phyloP scores from a whole-genome alignment of 2,888 invertebrate species.

The Ochlodes sylvanus region DNA sequence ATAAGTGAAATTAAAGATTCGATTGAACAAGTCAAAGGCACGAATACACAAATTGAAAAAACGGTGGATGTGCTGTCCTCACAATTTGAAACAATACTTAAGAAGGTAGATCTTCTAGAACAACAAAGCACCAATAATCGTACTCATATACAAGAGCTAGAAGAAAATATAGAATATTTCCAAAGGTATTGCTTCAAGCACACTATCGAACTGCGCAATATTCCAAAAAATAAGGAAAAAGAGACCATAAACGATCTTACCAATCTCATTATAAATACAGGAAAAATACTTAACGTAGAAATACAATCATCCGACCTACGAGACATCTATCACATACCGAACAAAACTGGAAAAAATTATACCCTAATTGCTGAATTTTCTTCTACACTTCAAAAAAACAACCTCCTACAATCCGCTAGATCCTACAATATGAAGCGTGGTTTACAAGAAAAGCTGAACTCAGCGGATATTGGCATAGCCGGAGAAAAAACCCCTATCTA shows the following conservation, averaged over 20 bases:
- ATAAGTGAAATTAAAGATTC: no score
- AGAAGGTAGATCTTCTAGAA: no score
- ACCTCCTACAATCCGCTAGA: background rate
- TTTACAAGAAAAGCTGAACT: background rate
- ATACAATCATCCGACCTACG: background rate
- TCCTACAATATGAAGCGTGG: background rate
- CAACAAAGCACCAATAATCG: background rate
- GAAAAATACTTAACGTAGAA: background rate
- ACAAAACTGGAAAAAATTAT: background rate
- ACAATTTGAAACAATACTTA: no score
- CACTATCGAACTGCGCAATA: background rate
- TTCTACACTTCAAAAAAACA: background rate
- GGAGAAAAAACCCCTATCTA: background rate
- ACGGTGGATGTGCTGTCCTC: no score
- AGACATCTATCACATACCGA: background rate
- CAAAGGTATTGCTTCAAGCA: background rate
- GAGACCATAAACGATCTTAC: background rate
- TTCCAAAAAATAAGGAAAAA: background rate
- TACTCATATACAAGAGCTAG: background rate
- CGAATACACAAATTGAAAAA: background rate
- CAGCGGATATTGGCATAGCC: background rate
- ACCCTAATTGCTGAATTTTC: background rate
- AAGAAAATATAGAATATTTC: background rate
- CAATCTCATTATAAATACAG: background rate
- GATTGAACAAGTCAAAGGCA: no score